phyloP scores from a whole-genome alignment of 2,888 invertebrate species.

The Sisyra terminalis region DNA sequence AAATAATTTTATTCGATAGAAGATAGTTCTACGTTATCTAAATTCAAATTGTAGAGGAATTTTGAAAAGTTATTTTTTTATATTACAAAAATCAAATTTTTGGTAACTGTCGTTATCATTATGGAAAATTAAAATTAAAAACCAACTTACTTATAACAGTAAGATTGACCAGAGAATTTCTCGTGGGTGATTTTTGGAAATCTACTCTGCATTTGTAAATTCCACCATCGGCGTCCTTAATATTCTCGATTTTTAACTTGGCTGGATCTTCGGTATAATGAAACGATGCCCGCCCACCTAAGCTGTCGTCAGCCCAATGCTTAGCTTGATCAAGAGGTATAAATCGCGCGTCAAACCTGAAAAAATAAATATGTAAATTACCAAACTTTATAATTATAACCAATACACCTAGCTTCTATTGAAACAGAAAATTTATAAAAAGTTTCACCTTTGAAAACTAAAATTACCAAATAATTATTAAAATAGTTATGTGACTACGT shows the following conservation, averaged over 20 bases:
- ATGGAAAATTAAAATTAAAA: neutral
- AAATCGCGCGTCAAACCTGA: slow-evolving; percentile 58
- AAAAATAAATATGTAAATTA: slow-evolving; percentile 14
- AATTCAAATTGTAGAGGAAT: too few relatives aligned
- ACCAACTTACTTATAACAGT: slow-evolving; percentile 70
- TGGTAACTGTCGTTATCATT: neutral
- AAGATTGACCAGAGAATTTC: slow-evolving; percentile 73
- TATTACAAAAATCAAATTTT: neutral
- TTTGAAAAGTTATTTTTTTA: too few relatives aligned
- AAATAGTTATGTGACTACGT: too few relatives aligned
- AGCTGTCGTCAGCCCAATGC: slow-evolving; percentile 65
- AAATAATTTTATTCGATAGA: too few relatives aligned
- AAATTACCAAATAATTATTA: too few relatives aligned
- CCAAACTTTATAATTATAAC: neutral
- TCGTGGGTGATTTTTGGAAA: slow-evolving; percentile 77
- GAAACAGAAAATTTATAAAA: neutral
- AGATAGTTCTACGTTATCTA: too few relatives aligned
- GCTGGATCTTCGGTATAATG: slow-evolving; percentile 57
- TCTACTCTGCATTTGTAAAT: slow-evolving; percentile 79
- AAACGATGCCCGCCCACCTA: slow-evolving; percentile 64
- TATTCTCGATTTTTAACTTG: slow-evolving; percentile 56
- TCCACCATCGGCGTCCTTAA: slow-evolving; percentile 59
- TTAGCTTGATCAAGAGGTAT: slow-evolving; percentile 55
- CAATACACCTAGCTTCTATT: neutral
- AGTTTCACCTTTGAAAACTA: neutral